phyloP scores from a whole-genome alignment of 2,797 vertebrate genomes.

The Chaetodon trifasciatus region DNA sequence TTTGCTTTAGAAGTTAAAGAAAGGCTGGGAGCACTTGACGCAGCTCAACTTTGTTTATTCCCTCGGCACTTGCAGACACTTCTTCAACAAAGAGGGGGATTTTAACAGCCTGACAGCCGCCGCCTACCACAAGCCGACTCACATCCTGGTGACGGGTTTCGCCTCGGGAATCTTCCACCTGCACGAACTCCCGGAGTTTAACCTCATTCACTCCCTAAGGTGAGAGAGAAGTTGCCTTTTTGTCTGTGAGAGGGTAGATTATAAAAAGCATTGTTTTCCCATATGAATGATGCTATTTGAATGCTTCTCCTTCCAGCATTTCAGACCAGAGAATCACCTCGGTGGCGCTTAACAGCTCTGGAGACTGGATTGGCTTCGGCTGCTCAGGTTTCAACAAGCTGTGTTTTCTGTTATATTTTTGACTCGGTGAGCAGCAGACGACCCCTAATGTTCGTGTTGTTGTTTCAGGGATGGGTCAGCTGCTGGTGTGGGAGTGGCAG shows the following conservation, averaged over 20 bases:
- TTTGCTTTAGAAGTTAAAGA: not conserved
- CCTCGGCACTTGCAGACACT: slow-evolving; percentile 84
- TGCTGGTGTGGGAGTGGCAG: slow-evolving; percentile 99
- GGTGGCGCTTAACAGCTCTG: slow-evolving; percentile 90
- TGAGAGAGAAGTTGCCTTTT: slow-evolving; percentile 43
- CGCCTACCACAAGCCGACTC: slow-evolving; percentile 91
- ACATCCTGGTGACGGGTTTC: slow-evolving; percentile 94
- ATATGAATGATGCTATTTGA: not conserved
- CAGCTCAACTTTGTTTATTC: not conserved
- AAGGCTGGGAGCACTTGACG: too few species aligned
- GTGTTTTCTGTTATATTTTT: not conserved
- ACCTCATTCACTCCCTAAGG: slow-evolving; percentile 97
- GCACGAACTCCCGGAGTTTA: slow-evolving; percentile 96
- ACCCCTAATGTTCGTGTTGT: not conserved
- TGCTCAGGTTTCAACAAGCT: slow-evolving; percentile 90
- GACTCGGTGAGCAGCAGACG: too few species aligned
- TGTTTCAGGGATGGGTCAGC: slow-evolving; percentile 91
- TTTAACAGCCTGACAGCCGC: slow-evolving; percentile 92
- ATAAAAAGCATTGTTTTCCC: not conserved
- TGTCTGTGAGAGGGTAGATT: not conserved
- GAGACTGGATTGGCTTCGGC: slow-evolving; percentile 97
- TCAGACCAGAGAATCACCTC: slow-evolving; percentile 94
- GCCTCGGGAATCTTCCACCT: slow-evolving; percentile 97
- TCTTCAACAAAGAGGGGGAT: slow-evolving; percentile 96
- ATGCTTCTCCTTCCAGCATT: slow-evolving; percentile 84